Conservation (phyloP, 1,140 invertebrate genomes). For the Drosophila jambulina region DNA sequence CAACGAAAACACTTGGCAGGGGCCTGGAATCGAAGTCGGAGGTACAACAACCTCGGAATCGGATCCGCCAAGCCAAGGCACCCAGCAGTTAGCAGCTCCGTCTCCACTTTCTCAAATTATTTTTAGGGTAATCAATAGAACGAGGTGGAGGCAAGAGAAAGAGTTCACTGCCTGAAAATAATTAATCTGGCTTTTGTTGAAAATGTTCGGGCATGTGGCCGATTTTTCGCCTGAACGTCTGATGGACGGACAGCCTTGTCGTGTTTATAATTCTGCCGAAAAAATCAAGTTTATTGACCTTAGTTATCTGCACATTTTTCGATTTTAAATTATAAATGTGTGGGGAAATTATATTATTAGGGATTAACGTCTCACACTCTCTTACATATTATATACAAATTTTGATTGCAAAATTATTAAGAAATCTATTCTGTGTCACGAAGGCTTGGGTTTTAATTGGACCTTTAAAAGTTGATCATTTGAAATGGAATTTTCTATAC, state of each 20-base stretch:
- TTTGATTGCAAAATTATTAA: constrained; percentile 2
- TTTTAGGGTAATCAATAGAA: constrained; percentile 61
- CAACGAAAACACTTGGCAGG: constrained; percentile 46
- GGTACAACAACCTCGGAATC: constrained; percentile 46
- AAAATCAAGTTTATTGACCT: constrained; percentile 40
- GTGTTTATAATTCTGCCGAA: constrained; percentile 18
- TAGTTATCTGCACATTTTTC: constrained; percentile 33
- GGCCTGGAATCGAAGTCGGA: constrained; percentile 34
- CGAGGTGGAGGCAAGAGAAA: constrained; percentile 19
- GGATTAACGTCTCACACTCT: constrained; percentile 10
- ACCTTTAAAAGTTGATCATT: background rate
- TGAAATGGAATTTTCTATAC: background rate
- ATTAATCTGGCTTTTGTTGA: constrained; percentile 51
- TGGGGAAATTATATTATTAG: constrained; percentile 21
- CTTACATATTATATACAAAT: background rate
- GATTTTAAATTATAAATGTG: constrained; percentile 12
- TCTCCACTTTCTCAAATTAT: constrained; percentile 43
- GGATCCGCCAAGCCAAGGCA: constrained; percentile 30
- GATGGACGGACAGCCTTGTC: constrained; percentile 38
- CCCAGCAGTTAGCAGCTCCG: constrained; percentile 46
- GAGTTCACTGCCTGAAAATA: constrained; percentile 48
- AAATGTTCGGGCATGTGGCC: constrained; percentile 38
- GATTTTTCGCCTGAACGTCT: constrained; percentile 40
- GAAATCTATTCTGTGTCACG: constrained; percentile 13
- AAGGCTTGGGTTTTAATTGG: background rate